Conservation (phyloP, 2,113 vertebrate genomes). For the Periophthalmodon schlosseri region DNA sequence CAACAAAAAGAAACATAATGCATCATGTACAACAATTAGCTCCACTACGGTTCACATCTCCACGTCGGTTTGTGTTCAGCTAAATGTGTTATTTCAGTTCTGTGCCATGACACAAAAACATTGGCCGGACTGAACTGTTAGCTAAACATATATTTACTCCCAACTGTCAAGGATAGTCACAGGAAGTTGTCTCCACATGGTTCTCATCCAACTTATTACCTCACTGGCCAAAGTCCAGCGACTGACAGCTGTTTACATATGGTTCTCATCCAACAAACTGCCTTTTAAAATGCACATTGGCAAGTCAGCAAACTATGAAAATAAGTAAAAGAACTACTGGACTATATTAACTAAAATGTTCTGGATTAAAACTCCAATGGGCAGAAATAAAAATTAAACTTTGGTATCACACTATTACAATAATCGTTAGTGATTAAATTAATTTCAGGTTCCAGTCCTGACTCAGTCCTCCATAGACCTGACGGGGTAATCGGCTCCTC, state of each 20-base stretch:
- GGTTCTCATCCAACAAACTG: background rate
- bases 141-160: too few relatives aligned
- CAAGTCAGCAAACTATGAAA: background rate
- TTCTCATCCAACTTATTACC: background rate
- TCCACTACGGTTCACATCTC: too few relatives aligned
- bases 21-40: too few relatives aligned
- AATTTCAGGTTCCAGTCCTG: background rate
- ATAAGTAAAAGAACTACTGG: background rate
- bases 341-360: background rate
- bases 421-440: conserved; percentile 2
- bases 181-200: background rate
- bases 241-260: background rate
- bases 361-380: background rate
- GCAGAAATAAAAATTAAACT: background rate
- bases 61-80: too few relatives aligned
- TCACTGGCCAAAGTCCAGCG: too few relatives aligned
- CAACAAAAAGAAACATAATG: too few relatives aligned
- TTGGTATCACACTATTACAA: background rate
- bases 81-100: too few relatives aligned
- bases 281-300: too few relatives aligned
- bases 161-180: background rate
- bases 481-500: conserved; percentile 14
- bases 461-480: conserved; percentile 1
- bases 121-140: too few relatives aligned
- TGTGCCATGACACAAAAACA: too few relatives aligned